Conservation (phyloP, 2,797 vertebrate species). For the Myoxocephalus aenaeus region DNA sequence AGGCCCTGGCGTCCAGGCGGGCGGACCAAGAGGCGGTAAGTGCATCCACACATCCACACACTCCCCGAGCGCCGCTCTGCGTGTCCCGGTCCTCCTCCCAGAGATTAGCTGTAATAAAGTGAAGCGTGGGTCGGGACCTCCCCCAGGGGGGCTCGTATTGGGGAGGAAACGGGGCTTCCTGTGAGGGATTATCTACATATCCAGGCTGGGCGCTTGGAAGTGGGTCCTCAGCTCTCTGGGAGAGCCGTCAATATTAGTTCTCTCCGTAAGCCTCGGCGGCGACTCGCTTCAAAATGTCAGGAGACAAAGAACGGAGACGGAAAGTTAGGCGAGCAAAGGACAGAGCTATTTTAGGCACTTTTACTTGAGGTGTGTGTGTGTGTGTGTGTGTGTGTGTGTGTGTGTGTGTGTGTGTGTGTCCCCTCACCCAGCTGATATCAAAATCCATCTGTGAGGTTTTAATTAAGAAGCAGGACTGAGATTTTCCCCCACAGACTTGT, state of each 20-base stretch:
- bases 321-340: slow-evolving; percentile 56
- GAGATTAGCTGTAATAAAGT: slow-evolving; percentile 81
- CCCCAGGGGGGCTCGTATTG: slow-evolving; percentile 60
- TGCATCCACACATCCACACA: slow-evolving; percentile 37
- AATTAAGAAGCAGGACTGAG: slow-evolving; percentile 48
- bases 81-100: slow-evolving; percentile 51
- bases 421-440: slow-evolving; percentile 18
- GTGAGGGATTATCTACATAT: slow-evolving; percentile 76
- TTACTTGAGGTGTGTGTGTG: neutral
- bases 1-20: slow-evolving; percentile 86
- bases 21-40: slow-evolving; percentile 88
- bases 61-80: slow-evolving; percentile 2
- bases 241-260: slow-evolving; percentile 74
- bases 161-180: slow-evolving; percentile 51
- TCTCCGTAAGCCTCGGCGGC: slow-evolving; percentile 47
- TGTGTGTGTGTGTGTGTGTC: neutral
- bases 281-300: slow-evolving; percentile 71
- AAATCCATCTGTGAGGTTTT: slow-evolving; percentile 54
- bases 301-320: slow-evolving; percentile 35
- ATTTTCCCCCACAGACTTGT: slow-evolving; percentile 25
- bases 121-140: slow-evolving; percentile 40
- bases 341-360: slow-evolving; percentile 40
- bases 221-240: slow-evolving; percentile 56
- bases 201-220: slow-evolving; percentile 57
- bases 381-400: slow-evolving; percentile 1